Conservation (phyloP, 2,797 vertebrate genomes). For the Xiphorhynchus erythropygius region DNA sequence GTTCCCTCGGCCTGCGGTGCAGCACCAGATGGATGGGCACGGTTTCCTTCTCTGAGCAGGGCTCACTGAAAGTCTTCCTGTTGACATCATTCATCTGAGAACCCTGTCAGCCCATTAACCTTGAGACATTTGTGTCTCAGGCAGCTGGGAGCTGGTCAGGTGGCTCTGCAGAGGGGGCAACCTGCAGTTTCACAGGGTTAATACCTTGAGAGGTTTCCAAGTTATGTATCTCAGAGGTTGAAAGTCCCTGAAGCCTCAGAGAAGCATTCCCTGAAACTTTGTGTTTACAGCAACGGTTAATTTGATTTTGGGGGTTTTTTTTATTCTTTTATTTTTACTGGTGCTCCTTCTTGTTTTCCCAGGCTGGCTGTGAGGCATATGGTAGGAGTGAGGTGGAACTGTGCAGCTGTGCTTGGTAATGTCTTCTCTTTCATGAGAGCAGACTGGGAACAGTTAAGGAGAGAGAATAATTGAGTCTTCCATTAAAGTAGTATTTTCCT, state of each 20-base stretch:
- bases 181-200: not conserved
- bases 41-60: not conserved
- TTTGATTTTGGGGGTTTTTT: not conserved
- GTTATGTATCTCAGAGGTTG: not conserved
- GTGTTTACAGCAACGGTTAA: not conserved
- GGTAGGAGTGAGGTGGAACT: not conserved
- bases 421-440: not conserved
- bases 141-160: not conserved
- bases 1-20: not conserved
- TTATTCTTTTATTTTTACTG: not conserved
- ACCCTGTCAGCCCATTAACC: not conserved
- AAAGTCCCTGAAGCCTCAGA: not conserved
- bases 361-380: not conserved
- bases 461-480: not conserved
- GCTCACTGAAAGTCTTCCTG: conserved; percentile 27
- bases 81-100: not conserved
- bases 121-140: not conserved
- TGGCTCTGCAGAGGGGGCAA: not conserved
- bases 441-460: not conserved
- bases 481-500: not conserved
- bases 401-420: not conserved
- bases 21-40: conserved; percentile 18
- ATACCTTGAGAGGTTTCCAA: not conserved
- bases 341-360: not conserved
- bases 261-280: not conserved